phyloP scores from a whole-genome alignment of 2,888 invertebrate species.

The Zygothrica quintamaculata region DNA sequence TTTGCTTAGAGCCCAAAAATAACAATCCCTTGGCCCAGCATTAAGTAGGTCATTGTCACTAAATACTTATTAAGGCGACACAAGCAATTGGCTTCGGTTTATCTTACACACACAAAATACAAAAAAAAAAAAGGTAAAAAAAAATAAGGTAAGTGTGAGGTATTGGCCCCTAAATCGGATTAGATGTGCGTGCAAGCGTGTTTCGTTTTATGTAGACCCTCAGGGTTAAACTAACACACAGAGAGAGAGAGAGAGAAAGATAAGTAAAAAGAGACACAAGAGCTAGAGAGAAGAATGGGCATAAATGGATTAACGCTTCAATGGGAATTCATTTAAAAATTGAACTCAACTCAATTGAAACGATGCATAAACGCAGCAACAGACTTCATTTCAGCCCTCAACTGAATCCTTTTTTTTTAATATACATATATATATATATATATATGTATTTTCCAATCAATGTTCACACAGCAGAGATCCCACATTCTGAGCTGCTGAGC shows the following conservation, averaged over 20 bases:
- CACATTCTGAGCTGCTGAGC: constrained; percentile 14
- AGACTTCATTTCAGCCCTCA: constrained; percentile 11
- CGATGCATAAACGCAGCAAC: constrained; percentile 27
- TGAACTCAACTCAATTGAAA: constrained; percentile 27
- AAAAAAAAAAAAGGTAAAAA: neutral
- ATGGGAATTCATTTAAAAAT: constrained; percentile 70
- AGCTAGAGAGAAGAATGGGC: constrained; percentile 29
- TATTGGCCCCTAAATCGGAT: constrained; percentile 63
- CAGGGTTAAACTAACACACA: constrained; percentile 23
- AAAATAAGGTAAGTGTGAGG: constrained; percentile 9
- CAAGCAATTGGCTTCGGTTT: constrained; percentile 63
- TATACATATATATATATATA: too few species aligned
- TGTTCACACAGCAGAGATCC: constrained; percentile 57
- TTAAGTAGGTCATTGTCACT: constrained; percentile 73
- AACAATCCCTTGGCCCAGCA: constrained; percentile 2
- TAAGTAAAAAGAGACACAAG: constrained; percentile 64
- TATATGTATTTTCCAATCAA: constrained; percentile 69
- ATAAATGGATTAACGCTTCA: constrained; percentile 80
- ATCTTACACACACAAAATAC: too few species aligned
- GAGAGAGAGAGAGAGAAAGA: constrained; percentile 9
- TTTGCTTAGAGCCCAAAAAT: constrained; percentile 37
- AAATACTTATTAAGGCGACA: constrained; percentile 54
- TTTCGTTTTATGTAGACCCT: constrained; percentile 52
- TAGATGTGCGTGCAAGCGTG: constrained; percentile 62
- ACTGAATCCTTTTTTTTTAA: constrained; percentile 66